Base-by-base conservation (phyloP, 2,888 invertebrate genomes). In the Mechanitis mazaeus region DNA sequence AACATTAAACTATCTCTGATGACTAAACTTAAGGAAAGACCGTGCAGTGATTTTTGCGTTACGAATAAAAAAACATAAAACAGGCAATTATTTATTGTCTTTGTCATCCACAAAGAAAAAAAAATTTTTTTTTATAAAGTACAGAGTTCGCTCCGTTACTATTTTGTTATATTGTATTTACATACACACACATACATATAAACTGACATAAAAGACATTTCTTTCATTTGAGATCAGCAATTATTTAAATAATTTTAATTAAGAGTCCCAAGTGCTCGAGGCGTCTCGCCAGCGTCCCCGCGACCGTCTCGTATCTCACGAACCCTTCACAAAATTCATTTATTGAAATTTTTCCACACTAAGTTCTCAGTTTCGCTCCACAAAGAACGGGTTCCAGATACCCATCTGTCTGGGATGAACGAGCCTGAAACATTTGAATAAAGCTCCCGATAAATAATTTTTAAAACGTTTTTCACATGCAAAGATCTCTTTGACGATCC, bases 291-390 rank as follows among this genome's bases (percentile, higher is more conserved):
- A 58, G 20, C 31, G 28, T 12, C 12, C 35, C 35, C 35, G 35
- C 35, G 35, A 6, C 55, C 54, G 55, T 3, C 54, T 28, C 42
- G 58, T 50, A 59, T 68, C 68, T 62, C 68, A 63, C 58, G 59
- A 61, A 61, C 62, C 67, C 64, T 60, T 64, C 61, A 61, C 56
- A 53, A 57, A 61, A 68, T 68, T 68, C 65, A 68, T 68, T 67
- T 67, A 63, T 64, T 67, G 60, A 68, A 64, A 63, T 67, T 64
- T 67, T 64, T 58, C 58, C 58, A 58, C 62, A 59, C 54, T 33
- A 53, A 59, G 46, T 56, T 58, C 60, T 59, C 61, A 55, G 59
- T 67, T 63, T 58, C 56, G 57, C 53, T 54, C 28, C 50, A 55
- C 38, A 63, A 58, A 61, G 58, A 65, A 68, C 68, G 59, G 59